Evolutionary conservation across 2,797 vertebrate genomes (phyloP).

Genomic region (Melanotaenia parkinsoni): DNA sequence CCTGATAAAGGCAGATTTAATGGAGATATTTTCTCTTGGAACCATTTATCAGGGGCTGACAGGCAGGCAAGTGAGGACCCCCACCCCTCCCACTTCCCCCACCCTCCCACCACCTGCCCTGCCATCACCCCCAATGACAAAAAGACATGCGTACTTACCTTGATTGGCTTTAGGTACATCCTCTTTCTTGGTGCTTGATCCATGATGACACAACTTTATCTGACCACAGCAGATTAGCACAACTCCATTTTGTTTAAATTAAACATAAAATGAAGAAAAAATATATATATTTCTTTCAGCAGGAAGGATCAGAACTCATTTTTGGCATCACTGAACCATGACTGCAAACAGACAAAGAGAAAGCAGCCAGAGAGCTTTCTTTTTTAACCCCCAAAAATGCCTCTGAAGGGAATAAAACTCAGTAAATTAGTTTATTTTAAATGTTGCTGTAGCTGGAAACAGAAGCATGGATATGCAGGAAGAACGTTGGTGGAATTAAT

Average conservation of each 20-base stretch:
- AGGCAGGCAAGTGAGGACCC: constrained; percentile 58
- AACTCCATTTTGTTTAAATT: constrained; percentile 44
- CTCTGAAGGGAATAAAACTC: constrained; percentile 27
- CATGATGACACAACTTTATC: constrained; percentile 55
- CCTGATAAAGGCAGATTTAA: constrained; percentile 84
- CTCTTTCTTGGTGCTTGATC: constrained; percentile 44
- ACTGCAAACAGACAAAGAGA: constrained; percentile 20
- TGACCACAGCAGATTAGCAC: constrained; percentile 50
- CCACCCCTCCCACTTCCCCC: not conserved
- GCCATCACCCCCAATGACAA: not conserved
- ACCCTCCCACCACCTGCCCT: not conserved
- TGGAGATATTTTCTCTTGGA: constrained; percentile 82
- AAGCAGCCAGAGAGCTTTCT: constrained; percentile 2
- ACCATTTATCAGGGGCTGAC: constrained; percentile 86
- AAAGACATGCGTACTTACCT: constrained; percentile 40
- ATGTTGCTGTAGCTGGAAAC: constrained; percentile 26
- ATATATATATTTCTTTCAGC: constrained; percentile 2
- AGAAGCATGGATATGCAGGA: constrained; percentile 30
- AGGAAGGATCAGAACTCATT: constrained; percentile 37
- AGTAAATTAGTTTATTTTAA: constrained; percentile 47
- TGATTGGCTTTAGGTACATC: constrained; percentile 39
- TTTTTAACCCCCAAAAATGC: constrained; percentile 16
- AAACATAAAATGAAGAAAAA: constrained; percentile 22
- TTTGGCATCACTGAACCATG: constrained; percentile 41
- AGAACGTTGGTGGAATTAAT: constrained; percentile 3